These are phyloP conservation scores for Micoletzkya japonica DNA, from an alignment of 2,888 invertebrate genomes.

Conservation along the genomic window DNA sequence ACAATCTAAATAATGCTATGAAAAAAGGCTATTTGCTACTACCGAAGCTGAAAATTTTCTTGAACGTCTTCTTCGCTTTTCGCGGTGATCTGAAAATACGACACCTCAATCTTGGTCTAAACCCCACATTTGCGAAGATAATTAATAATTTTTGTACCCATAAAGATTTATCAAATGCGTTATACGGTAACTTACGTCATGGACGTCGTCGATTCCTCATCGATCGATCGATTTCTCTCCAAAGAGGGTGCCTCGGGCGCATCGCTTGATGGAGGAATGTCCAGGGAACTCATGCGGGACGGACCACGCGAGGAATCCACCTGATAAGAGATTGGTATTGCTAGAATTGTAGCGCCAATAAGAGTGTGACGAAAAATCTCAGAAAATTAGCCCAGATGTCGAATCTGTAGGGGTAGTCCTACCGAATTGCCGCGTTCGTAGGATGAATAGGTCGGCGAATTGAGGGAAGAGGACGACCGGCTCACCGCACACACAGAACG, in stretches of 20 bases:
- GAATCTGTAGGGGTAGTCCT: too few relatives aligned
- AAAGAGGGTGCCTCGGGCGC: background rate
- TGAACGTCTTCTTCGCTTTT: constrained; percentile 22
- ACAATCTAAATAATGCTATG: background rate
- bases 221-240: constrained; percentile 22
- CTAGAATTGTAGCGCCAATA: background rate
- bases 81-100: too few relatives aligned
- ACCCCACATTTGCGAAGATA: too few relatives aligned
- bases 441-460: background rate
- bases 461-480: background rate
- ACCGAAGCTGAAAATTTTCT: constrained; percentile 28
- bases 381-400: background rate
- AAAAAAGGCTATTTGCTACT: constrained; percentile 11
- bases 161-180: too few relatives aligned
- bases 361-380: background rate
- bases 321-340: background rate
- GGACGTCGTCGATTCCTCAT: constrained; percentile 24
- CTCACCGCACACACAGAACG: constrained; percentile 26
- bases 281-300: constrained; percentile 9
- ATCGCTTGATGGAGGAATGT: constrained; percentile 14
- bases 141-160: too few relatives aligned
- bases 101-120: too few relatives aligned
- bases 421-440: too few relatives aligned
- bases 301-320: background rate
- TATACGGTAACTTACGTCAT: too few relatives aligned